These are phyloP conservation scores for Megalops atlanticus DNA, from an alignment of 2,113 vertebrate genomes.

Conservation along the genomic window DNA sequence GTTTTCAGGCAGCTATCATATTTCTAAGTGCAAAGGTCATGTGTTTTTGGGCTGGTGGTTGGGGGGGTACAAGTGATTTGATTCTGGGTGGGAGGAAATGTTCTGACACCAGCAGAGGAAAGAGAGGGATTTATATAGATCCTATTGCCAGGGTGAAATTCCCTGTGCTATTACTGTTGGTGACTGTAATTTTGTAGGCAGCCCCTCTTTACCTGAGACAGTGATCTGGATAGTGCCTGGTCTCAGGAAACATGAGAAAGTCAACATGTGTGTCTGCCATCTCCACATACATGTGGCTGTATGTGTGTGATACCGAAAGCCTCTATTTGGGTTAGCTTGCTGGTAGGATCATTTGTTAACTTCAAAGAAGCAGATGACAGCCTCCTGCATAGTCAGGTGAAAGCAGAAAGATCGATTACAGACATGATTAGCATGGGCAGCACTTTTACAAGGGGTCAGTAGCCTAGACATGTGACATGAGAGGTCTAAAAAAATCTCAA, in stretches of 20 bases:
- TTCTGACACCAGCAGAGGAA: background rate
- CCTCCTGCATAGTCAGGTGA: slow-evolving; percentile 60
- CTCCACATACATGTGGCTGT: slow-evolving; percentile 31
- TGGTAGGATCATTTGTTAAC: slow-evolving; percentile 65
- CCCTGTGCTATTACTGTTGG: slow-evolving; percentile 5
- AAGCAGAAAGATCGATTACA: slow-evolving; percentile 73
- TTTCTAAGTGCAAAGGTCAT: background rate
- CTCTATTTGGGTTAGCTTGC: slow-evolving; percentile 43
- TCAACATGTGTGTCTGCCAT: slow-evolving; percentile 5
- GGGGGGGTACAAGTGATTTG: background rate
- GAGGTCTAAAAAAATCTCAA: background rate
- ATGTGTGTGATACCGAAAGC: slow-evolving; percentile 38
- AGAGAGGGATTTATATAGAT: background rate
- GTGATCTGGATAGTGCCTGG: slow-evolving; percentile 16
- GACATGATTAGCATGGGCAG: slow-evolving; percentile 64
- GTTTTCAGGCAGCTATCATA: background rate
- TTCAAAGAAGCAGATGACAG: slow-evolving; percentile 72
- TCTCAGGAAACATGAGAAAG: slow-evolving; percentile 32
- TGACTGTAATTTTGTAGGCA: background rate
- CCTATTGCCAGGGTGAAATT: background rate
- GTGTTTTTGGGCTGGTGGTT: too few relatives aligned
- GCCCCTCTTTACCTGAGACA: slow-evolving; percentile 38
- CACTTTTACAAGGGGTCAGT: slow-evolving; percentile 10
- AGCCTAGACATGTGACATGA: background rate
- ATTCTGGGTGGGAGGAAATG: background rate